Evolutionary conservation across 2,113 vertebrate species (phyloP), one percentile per base, ranked within the genome.

Genomic region (Clarias magur): DNA sequence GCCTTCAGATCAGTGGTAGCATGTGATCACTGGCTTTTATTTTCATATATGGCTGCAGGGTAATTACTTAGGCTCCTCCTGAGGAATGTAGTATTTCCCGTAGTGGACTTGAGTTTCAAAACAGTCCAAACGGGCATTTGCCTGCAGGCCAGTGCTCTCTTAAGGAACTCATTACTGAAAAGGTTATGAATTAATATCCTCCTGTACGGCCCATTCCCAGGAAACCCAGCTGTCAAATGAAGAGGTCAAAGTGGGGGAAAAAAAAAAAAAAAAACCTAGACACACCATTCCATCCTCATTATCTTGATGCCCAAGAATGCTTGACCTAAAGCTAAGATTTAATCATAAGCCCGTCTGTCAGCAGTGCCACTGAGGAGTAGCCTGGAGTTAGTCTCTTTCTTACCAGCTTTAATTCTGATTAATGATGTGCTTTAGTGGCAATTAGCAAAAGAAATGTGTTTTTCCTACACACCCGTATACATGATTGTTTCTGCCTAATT

Each of bases 31-130:
- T 54, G 63, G 27, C 42, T 73, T 78, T 85, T 56, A 83, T 83
- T 89, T 48, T 76, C 79, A 13, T 42, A 81, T 16, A n/a, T 34
- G 84, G 70, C 62, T 48, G 21, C n/a, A 67, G 72, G 82, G 70
- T 75, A 88, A 86, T 83, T 86, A 79, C 70, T 56, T n/a, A 5
- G 59, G 23, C 75, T 80, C 27, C 87, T 54, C 89, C 88, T 60
- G 63, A 83, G 90, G n/a, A 82, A 89, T 84, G 85, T 88, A 88
- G 81, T 86, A 86, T 85, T 86, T 83, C 48, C 60, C 67, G 60
- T 82, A 80, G 82, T 84, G 60, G 70, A 70, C 83, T 91, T 88
- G 34, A 76, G 87, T 89, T 91, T 91, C 90, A 89, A 87, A 91
- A 89, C 88, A 91, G 60, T 80, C 84, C 34, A 23, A 83, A 84